A percentile compares a stretch with the other conserved stretches of the same genome.
Evolutionary conservation across 2,113 vertebrate species (phyloP).

Genomic region (Oreochromis tanganicae): DNA sequence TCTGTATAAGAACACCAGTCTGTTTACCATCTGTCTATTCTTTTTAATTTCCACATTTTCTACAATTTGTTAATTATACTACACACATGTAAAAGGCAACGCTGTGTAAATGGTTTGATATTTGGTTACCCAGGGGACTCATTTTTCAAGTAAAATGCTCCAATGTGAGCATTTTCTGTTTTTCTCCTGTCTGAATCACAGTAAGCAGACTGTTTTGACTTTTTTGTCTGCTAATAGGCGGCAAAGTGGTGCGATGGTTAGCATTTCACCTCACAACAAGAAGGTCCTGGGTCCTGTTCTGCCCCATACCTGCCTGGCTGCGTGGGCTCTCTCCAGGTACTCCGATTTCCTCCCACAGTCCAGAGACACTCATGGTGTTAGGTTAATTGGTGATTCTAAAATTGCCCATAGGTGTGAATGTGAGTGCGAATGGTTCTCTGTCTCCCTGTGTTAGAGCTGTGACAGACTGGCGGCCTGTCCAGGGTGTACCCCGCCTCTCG

Average conservation of each 20-base stretch:
- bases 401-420: neutral
- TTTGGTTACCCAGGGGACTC: neutral
- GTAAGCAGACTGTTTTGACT: neutral
- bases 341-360: neutral
- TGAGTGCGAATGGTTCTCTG: neutral
- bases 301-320: neutral
- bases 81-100: neutral
- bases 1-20: neutral
- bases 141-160: neutral
- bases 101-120: neutral
- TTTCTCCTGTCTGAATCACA: neutral
- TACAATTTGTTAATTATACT: neutral
- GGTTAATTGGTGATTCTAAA: neutral
- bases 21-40: neutral
- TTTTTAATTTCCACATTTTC: neutral
- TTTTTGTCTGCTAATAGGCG: neutral
- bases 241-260: neutral
- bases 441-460: neutral
- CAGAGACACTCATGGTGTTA: neutral
- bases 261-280: neutral
- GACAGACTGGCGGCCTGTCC: neutral
- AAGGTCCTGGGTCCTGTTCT: neutral
- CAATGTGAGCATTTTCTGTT: neutral
- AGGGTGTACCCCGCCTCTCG: neutral
- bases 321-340: neutral